Evolutionary conservation across 2,113 vertebrate genomes (phyloP).

Genomic region (Nansenia antarctica): DNA sequence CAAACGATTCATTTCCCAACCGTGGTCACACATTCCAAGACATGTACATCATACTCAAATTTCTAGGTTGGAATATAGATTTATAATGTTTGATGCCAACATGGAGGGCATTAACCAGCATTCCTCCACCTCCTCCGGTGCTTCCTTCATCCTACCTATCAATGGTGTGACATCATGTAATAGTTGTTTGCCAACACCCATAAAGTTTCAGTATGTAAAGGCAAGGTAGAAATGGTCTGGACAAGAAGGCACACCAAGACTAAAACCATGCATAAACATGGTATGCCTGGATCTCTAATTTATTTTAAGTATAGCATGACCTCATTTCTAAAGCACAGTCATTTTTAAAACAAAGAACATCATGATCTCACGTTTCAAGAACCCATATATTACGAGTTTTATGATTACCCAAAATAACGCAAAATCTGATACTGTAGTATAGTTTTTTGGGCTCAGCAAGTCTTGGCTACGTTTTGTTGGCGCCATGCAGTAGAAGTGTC

Average conservation of each 20-base stretch:
- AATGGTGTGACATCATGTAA: constrained; percentile 33
- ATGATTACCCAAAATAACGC: constrained; percentile 42
- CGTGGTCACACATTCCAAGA: not conserved
- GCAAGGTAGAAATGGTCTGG: constrained; percentile 58
- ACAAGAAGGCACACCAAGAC: constrained; percentile 43
- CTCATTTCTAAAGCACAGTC: constrained; percentile 59
- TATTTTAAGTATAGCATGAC: constrained; percentile 71
- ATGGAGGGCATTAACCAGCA: constrained; percentile 9
- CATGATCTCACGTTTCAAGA: constrained; percentile 64
- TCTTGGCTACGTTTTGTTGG: constrained; percentile 8
- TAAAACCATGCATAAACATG: constrained; percentile 54
- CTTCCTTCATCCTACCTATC: constrained; percentile 21
- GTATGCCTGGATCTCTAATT: constrained; percentile 68
- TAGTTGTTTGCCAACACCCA: constrained; percentile 30
- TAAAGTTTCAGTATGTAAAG: constrained; percentile 28
- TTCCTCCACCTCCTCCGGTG: not conserved
- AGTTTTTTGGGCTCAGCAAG: constrained; percentile 20
- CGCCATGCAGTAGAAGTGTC: not conserved
- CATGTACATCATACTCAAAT: not conserved
- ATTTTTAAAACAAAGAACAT: constrained; percentile 62
- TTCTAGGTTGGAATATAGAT: not conserved
- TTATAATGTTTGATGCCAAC: constrained; percentile 4
- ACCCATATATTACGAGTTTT: constrained; percentile 50
- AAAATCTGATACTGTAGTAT: constrained; percentile 41
- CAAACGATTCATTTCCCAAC: too few relatives aligned